Evolutionary conservation across 2,113 vertebrate genomes (phyloP).

Genomic region (Myrmecobius fasciatus): DNA sequence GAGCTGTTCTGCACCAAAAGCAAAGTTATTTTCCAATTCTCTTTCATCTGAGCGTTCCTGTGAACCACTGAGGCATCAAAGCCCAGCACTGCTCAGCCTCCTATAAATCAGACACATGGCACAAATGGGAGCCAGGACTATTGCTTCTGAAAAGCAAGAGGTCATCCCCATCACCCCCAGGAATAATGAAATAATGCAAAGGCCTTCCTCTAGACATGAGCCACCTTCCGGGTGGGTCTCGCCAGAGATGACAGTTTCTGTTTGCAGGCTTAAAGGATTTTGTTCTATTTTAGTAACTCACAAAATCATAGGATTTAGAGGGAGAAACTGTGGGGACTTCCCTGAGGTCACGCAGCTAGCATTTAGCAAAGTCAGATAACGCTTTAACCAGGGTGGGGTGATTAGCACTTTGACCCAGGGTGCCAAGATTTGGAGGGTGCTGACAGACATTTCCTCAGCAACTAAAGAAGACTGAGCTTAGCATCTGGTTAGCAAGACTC

Average conservation of each 20-base stretch:
- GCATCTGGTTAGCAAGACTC: neutral
- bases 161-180: neutral
- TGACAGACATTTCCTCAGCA: neutral
- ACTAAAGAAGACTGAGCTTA: neutral
- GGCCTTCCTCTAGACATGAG: neutral
- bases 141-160: neutral
- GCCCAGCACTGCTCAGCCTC: neutral
- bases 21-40: constrained; percentile 35
- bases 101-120: neutral
- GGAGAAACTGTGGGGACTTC: neutral
- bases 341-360: neutral
- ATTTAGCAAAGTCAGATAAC: neutral
- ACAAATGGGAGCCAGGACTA: neutral
- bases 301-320: neutral
- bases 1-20: constrained; percentile 6
- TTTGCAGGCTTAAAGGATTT: neutral
- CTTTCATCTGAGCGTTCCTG: constrained; percentile 20
- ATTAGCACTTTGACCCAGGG: neutral
- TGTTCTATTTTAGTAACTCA: neutral
- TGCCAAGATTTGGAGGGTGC: neutral
- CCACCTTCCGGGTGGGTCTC: neutral
- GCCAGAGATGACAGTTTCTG: neutral
- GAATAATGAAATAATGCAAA: neutral
- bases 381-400: neutral
- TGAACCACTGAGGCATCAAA: neutral